Base-by-base conservation (phyloP, 2,113 vertebrate species). In the Neopipo cinnamomea region DNA sequence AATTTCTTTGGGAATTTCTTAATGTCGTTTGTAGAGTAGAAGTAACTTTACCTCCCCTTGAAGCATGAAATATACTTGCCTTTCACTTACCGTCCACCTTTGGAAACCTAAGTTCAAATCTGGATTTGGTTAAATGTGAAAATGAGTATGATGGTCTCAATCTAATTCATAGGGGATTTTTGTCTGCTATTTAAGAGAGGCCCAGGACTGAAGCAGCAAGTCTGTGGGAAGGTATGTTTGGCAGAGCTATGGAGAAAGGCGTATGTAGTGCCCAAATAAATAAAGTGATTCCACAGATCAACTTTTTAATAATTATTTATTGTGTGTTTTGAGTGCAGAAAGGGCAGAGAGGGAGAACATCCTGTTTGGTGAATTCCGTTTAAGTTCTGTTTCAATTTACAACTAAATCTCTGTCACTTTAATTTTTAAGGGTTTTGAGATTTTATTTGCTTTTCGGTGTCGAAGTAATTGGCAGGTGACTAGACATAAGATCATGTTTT, bases 71-170 rank as follows among this genome's bases (percentile, higher is more conserved):
- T 82, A 56, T 65, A 80, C 81, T 95, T 86, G 89, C 78, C 77
- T 97, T 97, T 66, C 47, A 84, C 92, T 97, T 89, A 58, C 74
- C 41, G 37, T 92, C 74, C 63, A 94, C 92, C 72, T 94, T 87
- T 68, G 27, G 78, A 96, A 95, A 85, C 31, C 7, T 46, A 42
- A 85, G 23, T 96, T 96, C 35, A 77, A 95, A 95, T 97, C 95
- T 97, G 93, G 82, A 94, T 96, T 97, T 95, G 71, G 93, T 98
- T 98, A 95, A 76, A 96, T 8, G 63, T 85, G 75, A 95, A 97
- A 96, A 93, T 79, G 33, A 94, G 50, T 41, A 49, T 90, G 86
- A 79, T 78, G 68, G 92, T 73, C 67, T 95, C 72, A 84, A 7
- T 74, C 46, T 92, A 81, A 59, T 78, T 88, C 94, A 85, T 85